Evolutionary conservation across 2,113 vertebrate species (phyloP).

Genomic region (Ammodramus savannarum): DNA sequence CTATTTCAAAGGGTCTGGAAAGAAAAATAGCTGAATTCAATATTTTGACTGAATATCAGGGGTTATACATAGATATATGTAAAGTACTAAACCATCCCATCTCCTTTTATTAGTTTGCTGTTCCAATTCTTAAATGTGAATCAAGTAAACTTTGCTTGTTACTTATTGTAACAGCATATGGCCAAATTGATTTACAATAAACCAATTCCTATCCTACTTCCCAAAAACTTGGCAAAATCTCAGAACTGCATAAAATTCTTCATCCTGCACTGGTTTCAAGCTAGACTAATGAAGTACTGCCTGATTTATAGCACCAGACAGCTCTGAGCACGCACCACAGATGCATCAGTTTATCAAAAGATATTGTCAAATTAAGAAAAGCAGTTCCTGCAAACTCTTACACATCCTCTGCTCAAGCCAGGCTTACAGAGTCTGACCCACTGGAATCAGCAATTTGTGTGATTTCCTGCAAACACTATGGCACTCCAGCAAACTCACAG

Average conservation of each 20-base stretch:
- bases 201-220: background rate
- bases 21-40: background rate
- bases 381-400: background rate
- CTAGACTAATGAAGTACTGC: background rate
- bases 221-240: background rate
- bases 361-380: background rate
- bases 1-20: background rate
- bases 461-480: background rate
- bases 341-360: background rate
- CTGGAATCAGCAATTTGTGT: background rate
- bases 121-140: background rate
- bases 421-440: background rate
- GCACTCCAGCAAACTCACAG: background rate
- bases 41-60: background rate
- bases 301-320: background rate
- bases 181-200: background rate
- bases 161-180: background rate
- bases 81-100: background rate
- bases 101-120: background rate
- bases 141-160: background rate
- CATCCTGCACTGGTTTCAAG: background rate
- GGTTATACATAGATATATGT: background rate
- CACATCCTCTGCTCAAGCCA: background rate
- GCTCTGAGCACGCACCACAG: background rate
- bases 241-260: background rate